Conservation (phyloP, 2,113 vertebrate species). For the Cepphus grylle region DNA sequence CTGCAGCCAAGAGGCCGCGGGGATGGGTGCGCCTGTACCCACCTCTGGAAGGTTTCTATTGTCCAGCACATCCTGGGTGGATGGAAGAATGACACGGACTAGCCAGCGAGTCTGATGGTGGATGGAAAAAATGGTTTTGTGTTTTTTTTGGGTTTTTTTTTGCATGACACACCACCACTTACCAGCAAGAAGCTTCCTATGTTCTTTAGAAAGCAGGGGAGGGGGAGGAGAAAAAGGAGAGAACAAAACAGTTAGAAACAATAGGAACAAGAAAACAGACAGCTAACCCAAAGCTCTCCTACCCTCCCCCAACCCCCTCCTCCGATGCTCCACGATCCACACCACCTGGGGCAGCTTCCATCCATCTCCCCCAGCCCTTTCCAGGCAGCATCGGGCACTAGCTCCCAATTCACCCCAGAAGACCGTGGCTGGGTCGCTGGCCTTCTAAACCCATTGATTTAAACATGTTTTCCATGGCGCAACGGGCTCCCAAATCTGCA, state of each 20-base stretch:
- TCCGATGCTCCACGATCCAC: neutral
- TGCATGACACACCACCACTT: conserved; percentile 61
- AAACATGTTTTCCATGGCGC: rapidly evolving
- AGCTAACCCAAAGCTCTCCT: neutral
- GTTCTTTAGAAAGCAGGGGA: conserved; percentile 80
- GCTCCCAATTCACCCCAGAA: neutral
- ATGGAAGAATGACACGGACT: neutral
- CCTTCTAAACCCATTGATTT: neutral
- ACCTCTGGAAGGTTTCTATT: neutral
- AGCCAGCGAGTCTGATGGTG: neutral
- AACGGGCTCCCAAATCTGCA: neutral
- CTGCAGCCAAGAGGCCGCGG: neutral
- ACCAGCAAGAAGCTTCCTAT: conserved; percentile 85
- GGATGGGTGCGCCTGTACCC: neutral
- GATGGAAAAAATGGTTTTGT: neutral
- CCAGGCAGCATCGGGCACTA: neutral
- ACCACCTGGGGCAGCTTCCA: neutral
- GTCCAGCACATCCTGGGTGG: neutral
- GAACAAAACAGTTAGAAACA: conserved; percentile 64
- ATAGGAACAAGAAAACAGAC: neutral
- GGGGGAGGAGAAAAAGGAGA: conserved; percentile 45
- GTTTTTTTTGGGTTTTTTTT: neutral
- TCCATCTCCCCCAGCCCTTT: neutral
- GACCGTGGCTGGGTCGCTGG: rapidly evolving
- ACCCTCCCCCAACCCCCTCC: neutral